Base-by-base conservation (phyloP, 2,888 invertebrate genomes). In the Nineta flava region DNA sequence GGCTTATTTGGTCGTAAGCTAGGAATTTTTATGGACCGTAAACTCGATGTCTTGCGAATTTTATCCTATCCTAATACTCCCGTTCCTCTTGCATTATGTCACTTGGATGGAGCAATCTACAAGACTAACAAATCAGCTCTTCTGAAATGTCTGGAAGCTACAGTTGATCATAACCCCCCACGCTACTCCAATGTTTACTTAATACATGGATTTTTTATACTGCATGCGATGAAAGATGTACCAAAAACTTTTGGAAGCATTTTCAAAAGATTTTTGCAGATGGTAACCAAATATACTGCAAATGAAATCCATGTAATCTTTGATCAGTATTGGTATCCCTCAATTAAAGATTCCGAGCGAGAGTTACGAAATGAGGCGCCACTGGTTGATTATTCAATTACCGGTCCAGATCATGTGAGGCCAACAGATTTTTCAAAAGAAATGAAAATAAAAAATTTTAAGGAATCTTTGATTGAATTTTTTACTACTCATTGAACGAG, bases 21-120 rank as follows among this genome's bases (percentile, higher is more conserved):
- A n/a, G n/a, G n/a, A n/a, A n/a, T n/a, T n/a, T n/a, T n/a, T n/a
- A n/a, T n/a, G n/a, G n/a, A n/a, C n/a, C n/a, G n/a, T n/a, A n/a
- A n/a, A n/a, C n/a, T n/a, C n/a, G n/a, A n/a, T n/a, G n/a, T n/a
- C n/a, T n/a, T n/a, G n/a, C n/a, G n/a, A n/a, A n/a, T n/a, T n/a
- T n/a, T n/a, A n/a, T n/a, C n/a, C n/a, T 61, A 53, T 54, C 59
- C 59, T 32, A 52, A 61, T 69, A 61, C 57, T 69, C 67, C 54
- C 3, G 13, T 19, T 6, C 51, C 53, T 2, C 51, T 51, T n/a
- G 50, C 53, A n/a, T 50, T 55, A 34, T 52, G 46, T 31, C 40
- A 46, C 9, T 49, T 48, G 17, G 42, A 40, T 15, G 53, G 53
- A 16, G 48, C 51, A 3, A 50, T 53, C 41, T 40, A 32, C n/a